Evolutionary conservation across 1,140 invertebrate species (phyloP), one percentile per base, ranked within the genome.

Genomic region (Euwallacea fornicatus): DNA sequence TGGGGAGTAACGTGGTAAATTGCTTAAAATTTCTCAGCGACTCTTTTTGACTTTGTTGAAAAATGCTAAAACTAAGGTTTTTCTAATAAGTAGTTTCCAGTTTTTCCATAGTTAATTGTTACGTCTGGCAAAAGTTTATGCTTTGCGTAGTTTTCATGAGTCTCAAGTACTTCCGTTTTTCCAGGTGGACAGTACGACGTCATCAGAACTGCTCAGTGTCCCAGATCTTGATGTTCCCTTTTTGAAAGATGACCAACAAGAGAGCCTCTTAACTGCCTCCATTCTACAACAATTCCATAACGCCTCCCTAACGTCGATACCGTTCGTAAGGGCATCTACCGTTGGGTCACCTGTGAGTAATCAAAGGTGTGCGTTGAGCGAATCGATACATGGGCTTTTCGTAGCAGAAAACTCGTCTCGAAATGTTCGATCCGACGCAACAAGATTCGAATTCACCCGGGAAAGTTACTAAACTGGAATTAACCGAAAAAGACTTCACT

Each of bases 231-330:
- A 78, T 42, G 68, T 76, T 11, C 67, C 75, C 43, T 73, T 76
- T 16, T 66, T 80, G 44, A 79, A 77, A 70, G 76, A 78, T 41
- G 76, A 80, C 7, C 66, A 71, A 47, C 76, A 78, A 61, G 77
- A 79, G 41, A 79, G 74, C 73, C 59, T 80, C 33, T 59, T 79
- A 33, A 80, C 79, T 54, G 77, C 78, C 59, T 80, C 78, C 7
- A 79, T 80, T 72, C 69, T 80, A 42, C 79, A 80, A 70, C 79
- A 80, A 69, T 78, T 79, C 68, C 78, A 78, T 59, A 80, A 76
- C 65, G 21, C 21, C 21, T 61, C 59, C 6, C 42, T 61, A 10
- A 73, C 75, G 8, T 74, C 76, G 11, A 75, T 71, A 33, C 71
- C 71, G 10, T 63, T 66, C n/a, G 46, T 75, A 21, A 61, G 76